Base-by-base conservation (phyloP, 2,113 vertebrate species). In the Laticauda laticaudata region DNA sequence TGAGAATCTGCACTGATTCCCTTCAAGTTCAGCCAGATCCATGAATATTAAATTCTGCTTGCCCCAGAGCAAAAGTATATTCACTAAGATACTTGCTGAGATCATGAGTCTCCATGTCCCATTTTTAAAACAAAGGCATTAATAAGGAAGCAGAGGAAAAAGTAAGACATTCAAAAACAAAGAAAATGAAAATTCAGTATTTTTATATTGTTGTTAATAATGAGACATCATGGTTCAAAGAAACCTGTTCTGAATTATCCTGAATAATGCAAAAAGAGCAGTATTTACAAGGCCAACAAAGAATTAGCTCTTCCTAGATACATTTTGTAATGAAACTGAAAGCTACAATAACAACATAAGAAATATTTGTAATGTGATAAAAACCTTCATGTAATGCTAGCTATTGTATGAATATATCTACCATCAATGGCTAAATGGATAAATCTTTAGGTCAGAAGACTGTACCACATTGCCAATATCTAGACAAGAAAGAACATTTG, bases 31-130 rank as follows among this genome's bases (percentile, higher is more conserved):
- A 45, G 93, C 94, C 94, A 96, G 96, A 96, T 96, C 97, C 97
- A 98, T 98, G 97, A 98, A 98, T 98, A 98, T 98, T 98, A 98
- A 98, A 95, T 96, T 97, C 91, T 97, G 97, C 95, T 97, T 97
- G 97, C 98, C 97, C 97, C 97, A 98, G 92, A 98, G 98, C 97
- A 97, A 98, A 98, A 97, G 97, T 97, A 95, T 98, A 97, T 96
- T 97, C 97, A 94, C 95, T 94, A 97, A 97, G 97, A 97, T 98
- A 98, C 97, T 98, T 98, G 98, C 97, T 98, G 97, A 98, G 97
- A 97, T 98, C 97, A 98, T 97, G 97, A 98, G 64, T 98, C 97
- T 97, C 96, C 96, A 95, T 96, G 96, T 92, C 95, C 97, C 96
- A 97, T 98, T 97, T 97, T 97, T 96, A 97, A 97, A 98, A 97